phyloP scores from a whole-genome alignment of 2,888 invertebrate genomes.

The Noctua janthina region DNA sequence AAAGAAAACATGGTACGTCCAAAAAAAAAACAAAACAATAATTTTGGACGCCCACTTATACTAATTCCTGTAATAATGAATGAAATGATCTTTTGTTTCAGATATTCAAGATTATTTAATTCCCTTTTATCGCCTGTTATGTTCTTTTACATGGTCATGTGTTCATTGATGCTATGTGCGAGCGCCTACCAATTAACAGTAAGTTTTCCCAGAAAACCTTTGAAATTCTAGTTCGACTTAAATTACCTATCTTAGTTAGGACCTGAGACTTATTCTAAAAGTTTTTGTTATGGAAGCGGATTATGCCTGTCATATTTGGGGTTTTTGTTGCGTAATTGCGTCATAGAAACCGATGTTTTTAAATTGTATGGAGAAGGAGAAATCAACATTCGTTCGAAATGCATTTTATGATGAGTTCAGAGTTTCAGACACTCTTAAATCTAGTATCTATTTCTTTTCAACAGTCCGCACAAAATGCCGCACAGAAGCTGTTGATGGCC shows the following conservation, averaged over 20 bases:
- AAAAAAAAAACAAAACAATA: slow-evolving; percentile 64
- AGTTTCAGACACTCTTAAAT: not conserved
- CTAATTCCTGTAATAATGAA: slow-evolving; percentile 36
- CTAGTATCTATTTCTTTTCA: slow-evolving; percentile 6
- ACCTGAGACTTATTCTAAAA: not conserved
- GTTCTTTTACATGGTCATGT: slow-evolving; percentile 85
- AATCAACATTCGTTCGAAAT: not conserved
- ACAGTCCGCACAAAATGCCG: slow-evolving; percentile 78
- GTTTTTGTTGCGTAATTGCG: not conserved
- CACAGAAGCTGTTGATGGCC: slow-evolving; percentile 81
- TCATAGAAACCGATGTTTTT: not conserved
- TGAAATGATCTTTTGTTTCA: slow-evolving; percentile 63
- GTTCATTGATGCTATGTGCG: slow-evolving; percentile 83
- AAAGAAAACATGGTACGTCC: slow-evolving; percentile 30
- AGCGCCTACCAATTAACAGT: slow-evolving; percentile 85
- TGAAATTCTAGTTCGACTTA: not conserved
- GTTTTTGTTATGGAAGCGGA: not conserved
- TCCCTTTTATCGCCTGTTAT: slow-evolving; percentile 85
- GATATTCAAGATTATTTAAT: slow-evolving; percentile 82
- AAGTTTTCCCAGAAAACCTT: slow-evolving; percentile 57
- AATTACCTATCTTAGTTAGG: not conserved
- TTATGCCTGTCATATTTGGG: not conserved
- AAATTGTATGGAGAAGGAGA: not conserved
- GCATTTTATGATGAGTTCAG: not conserved
- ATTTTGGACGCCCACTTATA: slow-evolving; percentile 51